Conservation (phyloP, 2,888 invertebrate species). For the Gryllus longicercus region DNA sequence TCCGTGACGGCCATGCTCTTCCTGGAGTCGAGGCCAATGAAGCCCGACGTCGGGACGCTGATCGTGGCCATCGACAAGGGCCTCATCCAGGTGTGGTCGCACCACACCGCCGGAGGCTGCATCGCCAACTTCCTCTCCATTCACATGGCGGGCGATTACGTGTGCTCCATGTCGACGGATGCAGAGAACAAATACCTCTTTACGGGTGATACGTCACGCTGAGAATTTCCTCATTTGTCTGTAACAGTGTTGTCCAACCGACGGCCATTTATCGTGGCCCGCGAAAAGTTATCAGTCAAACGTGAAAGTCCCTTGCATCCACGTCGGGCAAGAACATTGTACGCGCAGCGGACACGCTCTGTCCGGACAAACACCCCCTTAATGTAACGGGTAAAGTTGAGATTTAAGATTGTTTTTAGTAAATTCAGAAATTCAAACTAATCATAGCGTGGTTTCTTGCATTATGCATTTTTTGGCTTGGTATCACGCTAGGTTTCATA, state of each 20-base stretch:
- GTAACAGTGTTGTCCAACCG: slow-evolving; percentile 21
- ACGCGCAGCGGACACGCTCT: background rate
- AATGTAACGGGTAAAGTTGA: slow-evolving; percentile 22
- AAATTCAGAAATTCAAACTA: too few species aligned
- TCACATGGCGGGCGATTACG: slow-evolving; percentile 63
- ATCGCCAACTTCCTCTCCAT: slow-evolving; percentile 66
- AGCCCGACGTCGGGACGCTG: slow-evolving; percentile 59
- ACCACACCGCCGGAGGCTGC: slow-evolving; percentile 70
- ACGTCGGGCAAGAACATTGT: too few species aligned
- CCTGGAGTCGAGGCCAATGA: slow-evolving; percentile 58
- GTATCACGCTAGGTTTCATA: too few species aligned
- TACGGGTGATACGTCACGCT: slow-evolving; percentile 52
- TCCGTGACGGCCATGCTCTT: slow-evolving; percentile 67
- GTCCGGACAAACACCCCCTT: slow-evolving; percentile 23
- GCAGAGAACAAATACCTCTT: slow-evolving; percentile 66
- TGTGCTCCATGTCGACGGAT: slow-evolving; percentile 68
- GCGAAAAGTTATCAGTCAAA: too few species aligned
- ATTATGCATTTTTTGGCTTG: too few species aligned
- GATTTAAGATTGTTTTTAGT: too few species aligned
- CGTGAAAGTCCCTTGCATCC: too few species aligned
- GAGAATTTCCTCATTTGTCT: background rate
- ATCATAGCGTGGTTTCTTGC: too few species aligned
- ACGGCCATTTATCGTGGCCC: too few species aligned
- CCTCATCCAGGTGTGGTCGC: slow-evolving; percentile 71
- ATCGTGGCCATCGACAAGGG: slow-evolving; percentile 73